Evolutionary conservation across 2,113 vertebrate genomes (phyloP).

Genomic region (Leucosticte australis): DNA sequence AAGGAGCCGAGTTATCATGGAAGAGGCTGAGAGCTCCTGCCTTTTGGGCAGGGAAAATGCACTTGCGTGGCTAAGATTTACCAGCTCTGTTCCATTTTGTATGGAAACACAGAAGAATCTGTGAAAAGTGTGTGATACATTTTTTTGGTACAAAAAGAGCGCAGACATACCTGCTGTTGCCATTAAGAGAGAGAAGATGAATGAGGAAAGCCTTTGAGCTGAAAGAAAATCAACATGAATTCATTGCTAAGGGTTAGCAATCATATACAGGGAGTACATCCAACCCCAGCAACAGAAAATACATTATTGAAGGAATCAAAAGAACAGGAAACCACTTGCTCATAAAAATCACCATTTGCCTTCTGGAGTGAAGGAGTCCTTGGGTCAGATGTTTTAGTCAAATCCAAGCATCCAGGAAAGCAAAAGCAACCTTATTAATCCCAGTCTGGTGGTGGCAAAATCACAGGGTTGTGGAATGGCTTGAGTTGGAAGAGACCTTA

Average conservation of each 20-base stretch:
- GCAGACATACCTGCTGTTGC: background rate
- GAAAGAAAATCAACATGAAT: conserved; percentile 48
- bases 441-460: background rate
- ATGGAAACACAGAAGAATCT: background rate
- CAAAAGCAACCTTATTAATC: background rate
- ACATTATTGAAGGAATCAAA: background rate
- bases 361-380: background rate
- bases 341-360: background rate
- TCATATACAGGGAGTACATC: background rate
- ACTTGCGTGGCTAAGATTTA: background rate
- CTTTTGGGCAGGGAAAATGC: background rate
- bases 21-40: background rate
- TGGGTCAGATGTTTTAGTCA: background rate
- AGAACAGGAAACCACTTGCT: conserved; percentile 13
- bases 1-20: background rate
- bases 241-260: background rate
- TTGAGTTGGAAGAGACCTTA: background rate
- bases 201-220: conserved; percentile 5
- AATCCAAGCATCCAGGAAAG: background rate
- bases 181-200: conserved; percentile 26
- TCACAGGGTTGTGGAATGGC: background rate
- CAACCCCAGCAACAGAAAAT: background rate
- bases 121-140: background rate
- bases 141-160: background rate
- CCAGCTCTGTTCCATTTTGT: background rate